A percentile compares a stretch with the other conserved stretches of the same genome.
phyloP scores from a whole-genome alignment of 64 coral and sea anemone genomes.

The Montipora efflorescens region DNA sequence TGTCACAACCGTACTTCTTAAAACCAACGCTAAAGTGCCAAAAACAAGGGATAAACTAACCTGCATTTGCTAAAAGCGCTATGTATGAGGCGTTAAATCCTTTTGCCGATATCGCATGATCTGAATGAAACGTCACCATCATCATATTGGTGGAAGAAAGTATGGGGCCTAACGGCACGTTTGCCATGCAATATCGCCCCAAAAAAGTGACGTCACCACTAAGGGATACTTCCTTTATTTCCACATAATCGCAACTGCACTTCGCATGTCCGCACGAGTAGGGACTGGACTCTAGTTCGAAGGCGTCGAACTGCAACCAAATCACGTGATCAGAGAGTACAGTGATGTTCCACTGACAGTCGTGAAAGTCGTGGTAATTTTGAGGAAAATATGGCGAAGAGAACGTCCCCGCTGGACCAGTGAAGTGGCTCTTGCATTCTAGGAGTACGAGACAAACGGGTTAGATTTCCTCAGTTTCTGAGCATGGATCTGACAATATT shows the following conservation, averaged over 20 bases:
- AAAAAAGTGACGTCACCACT: not conserved
- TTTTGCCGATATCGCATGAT: slow-evolving; percentile 38
- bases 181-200: slow-evolving; percentile 23
- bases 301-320: slow-evolving; percentile 48
- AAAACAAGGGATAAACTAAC: not conserved
- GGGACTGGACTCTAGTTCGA: slow-evolving; percentile 56
- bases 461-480: not conserved
- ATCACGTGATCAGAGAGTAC: slow-evolving; percentile 46
- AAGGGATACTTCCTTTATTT: not conserved
- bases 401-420: slow-evolving; percentile 8
- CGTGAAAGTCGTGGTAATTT: slow-evolving; percentile 55
- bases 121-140: slow-evolving; percentile 57
- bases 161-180: not conserved
- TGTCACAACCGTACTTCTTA: too few relatives aligned
- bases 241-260: slow-evolving; percentile 41
- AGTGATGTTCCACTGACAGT: slow-evolving; percentile 66
- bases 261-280: slow-evolving; percentile 6
- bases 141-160: slow-evolving; percentile 28
- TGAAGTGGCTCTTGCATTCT: slow-evolving; percentile 44
- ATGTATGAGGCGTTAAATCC: slow-evolving; percentile 39
- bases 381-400: slow-evolving; percentile 64
- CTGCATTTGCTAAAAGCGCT: not conserved
- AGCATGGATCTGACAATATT: too few relatives aligned
- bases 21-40: too few relatives aligned
- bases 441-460: not conserved